Evolutionary conservation across 2,888 invertebrate genomes (phyloP), one percentile per base, ranked within the genome.

Genomic region (Hedychridium roseum): DNA sequence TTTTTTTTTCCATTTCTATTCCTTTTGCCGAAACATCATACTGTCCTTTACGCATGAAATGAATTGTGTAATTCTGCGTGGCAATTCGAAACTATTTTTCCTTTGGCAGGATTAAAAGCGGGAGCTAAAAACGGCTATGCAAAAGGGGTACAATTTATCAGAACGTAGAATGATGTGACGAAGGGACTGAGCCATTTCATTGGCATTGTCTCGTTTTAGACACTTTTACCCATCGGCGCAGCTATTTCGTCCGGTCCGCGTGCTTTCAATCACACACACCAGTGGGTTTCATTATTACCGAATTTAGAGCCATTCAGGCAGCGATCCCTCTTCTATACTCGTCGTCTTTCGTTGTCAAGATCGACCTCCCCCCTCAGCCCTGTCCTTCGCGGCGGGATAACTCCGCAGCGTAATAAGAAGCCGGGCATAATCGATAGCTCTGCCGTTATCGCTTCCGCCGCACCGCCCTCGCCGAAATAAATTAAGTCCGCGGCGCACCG

Each of bases 221-320:
- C 30, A 35, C 26, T 50, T 44, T 34, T 49, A 59, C 57, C 60
- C 57, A 50, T 54, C 43, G 39, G 34, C 39, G 26, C 30, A 49
- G 62, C 64, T 57, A 68, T 68, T 64, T 68, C 55, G 50, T 43
- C 56, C 49, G 54, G 45, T 56, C 60, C 66, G 66, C 55, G 59
- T 68, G 61, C 66, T 72, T 76, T 74, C 72, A 70, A 75, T 75
- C 73, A 74, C 71, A 68, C 75, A 71, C 73, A 65, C 73, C 71
- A 60, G 63, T 71, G 70, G 65, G 59, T 74, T 74, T 71, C 68
- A 68, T 74, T 74, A 74, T 75, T 71, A 66, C 65, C 64, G 64
- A 73, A 74, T 74, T 74, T 66, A 60, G 56, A 60, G 61, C 57
- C 65, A 68, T 66, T 71, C 44, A 48, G 32, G n/a, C 39, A 15